Evolutionary conservation across 2,113 vertebrate species (phyloP), one percentile per base, ranked within the genome.

Genomic region (Monarcha castaneiventris): DNA sequence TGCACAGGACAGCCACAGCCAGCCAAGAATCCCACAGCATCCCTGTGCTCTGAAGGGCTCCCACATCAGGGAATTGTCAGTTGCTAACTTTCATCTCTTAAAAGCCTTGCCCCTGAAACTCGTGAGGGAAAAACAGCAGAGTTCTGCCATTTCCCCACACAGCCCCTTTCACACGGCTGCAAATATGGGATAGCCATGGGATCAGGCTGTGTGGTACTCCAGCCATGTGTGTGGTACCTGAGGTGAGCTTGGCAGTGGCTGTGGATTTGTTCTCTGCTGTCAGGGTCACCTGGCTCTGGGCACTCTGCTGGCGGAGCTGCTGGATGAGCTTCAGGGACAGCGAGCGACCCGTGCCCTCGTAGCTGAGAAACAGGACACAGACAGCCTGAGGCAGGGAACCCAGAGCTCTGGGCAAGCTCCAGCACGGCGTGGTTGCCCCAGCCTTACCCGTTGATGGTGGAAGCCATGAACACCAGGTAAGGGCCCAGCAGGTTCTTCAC

Each of bases 381-480:
- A 35, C 16, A 22, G 26, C 14, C n/a, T 93, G 77, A 58, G 44
- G 56, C 48, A 16, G 59, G 32, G 37, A 58, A 13, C 0, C 14
- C 68, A 83, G 68, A 16, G 35, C 72, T 21, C 51, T 0, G 7
- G 72, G 21, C 23, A 58, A 46, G 63, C 58, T 67, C 58, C 80
- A 44, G 30, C n/a, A 48, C 0, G 2, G 43, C 39, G 19, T 0
- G 41, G n/a, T 13, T 44, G 44, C 33, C 44, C 63, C 46, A 74
- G 56, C 68, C 98, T 96, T 78, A 99, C 99, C 99, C 99, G 0
- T 99, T 99, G 97, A 99, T 99, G 51, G 99, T 99, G 63, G 99
- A 99, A 41, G 99, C 98, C 99, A 99, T 99, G 97, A 99, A 99
- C 37, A 99, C 99, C 43, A 99, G 98, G 67, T 99, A 99, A 21